phyloP scores from a whole-genome alignment of 2,113 vertebrate species.

The Taxidea taxus region DNA sequence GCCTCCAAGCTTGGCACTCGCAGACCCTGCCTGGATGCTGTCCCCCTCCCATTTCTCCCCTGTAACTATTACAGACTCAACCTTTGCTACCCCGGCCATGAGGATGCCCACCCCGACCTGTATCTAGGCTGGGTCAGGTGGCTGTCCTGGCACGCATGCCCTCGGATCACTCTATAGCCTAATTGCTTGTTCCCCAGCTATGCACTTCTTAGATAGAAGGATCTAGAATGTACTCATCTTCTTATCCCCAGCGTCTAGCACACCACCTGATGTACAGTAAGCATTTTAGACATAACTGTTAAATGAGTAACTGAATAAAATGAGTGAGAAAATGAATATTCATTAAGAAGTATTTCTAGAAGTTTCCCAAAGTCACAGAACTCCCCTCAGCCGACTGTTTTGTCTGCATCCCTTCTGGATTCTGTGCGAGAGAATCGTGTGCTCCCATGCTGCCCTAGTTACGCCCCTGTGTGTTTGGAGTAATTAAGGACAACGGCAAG shows the following conservation, averaged over 20 bases:
- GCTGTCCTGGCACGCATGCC: neutral
- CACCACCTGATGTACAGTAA: neutral
- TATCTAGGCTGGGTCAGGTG: accelerated
- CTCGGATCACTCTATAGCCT: no score
- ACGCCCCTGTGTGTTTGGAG: neutral
- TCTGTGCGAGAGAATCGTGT: neutral
- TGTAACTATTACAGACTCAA: neutral
- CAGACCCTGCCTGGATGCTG: neutral
- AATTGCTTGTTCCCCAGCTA: neutral
- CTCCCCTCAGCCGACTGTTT: neutral
- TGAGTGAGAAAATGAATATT: neutral
- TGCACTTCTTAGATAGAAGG: neutral
- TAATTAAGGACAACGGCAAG: neutral
- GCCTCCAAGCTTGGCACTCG: neutral
- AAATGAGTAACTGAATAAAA: neutral
- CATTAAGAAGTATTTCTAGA: neutral
- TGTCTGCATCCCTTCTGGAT: neutral
- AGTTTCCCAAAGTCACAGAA: neutral
- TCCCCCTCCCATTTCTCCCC: neutral
- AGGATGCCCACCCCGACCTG: neutral
- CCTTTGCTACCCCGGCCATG: neutral
- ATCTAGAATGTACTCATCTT: neutral
- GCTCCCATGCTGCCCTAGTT: neutral
- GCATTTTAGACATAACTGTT: neutral
- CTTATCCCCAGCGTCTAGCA: neutral